phyloP scores from a whole-genome alignment of 23 tunicate species.

The Diplosoma virens region DNA sequence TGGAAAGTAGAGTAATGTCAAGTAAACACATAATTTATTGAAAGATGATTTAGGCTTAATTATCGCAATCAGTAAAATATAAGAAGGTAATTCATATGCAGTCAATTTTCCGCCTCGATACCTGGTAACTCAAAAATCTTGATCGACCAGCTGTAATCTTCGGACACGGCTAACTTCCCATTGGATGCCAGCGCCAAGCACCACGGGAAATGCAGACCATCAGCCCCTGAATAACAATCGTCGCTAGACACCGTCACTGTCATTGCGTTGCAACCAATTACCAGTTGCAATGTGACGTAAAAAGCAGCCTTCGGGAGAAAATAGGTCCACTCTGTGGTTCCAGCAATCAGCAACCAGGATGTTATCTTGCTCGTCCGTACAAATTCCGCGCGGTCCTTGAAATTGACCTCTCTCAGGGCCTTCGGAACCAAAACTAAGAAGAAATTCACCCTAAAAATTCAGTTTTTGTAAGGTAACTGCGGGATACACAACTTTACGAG shows the following conservation, averaged over 20 bases:
- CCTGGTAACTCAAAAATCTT: conserved; percentile 84
- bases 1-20: no score
- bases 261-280: neutral
- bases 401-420: conserved; percentile 91
- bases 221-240: conserved; percentile 42
- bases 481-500: no score
- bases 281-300: conserved; percentile 83
- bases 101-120: no score
- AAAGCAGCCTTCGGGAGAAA: conserved; percentile 89
- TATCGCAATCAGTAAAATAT: no score
- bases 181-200: conserved; percentile 60
- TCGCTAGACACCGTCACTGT: neutral
- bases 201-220: conserved; percentile 93
- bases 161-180: conserved; percentile 73
- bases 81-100: no score
- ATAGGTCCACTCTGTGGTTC: conserved; percentile 94
- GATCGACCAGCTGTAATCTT: conserved; percentile 96
- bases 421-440: conserved; percentile 81
- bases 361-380: conserved; percentile 82
- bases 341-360: conserved; percentile 94
- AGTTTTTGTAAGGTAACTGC: no score
- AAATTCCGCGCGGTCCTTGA: conserved; percentile 87
- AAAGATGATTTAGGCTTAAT: no score
- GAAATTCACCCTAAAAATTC: conserved; percentile 80
- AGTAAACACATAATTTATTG: no score